These are phyloP conservation scores for Leucoma salicis DNA, from an alignment of 2,888 invertebrate genomes.

Conservation along the genomic window DNA sequence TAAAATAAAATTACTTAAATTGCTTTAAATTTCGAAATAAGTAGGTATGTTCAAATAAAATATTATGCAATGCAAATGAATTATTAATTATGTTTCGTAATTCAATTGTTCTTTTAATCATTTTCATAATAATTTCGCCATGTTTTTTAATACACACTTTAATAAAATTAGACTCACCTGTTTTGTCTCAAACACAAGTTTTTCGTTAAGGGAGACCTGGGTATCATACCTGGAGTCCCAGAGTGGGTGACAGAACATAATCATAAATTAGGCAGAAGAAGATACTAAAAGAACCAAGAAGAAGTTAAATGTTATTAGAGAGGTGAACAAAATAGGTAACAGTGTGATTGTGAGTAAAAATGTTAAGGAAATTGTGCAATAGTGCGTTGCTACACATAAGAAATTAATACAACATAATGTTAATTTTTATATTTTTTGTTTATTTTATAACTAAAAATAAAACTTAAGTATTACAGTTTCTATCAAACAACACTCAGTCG, in stretches of 20 bases:
- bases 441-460: conserved; percentile 81
- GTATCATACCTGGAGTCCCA: conserved; percentile 44
- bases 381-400: conserved; percentile 58
- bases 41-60: too few species aligned
- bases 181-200: neutral
- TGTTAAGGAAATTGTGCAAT: conserved; percentile 64
- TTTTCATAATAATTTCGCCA: too few species aligned
- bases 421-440: conserved; percentile 72
- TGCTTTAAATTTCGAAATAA: too few species aligned
- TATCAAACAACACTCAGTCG: conserved; percentile 80
- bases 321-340: conserved; percentile 57
- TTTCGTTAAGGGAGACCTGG: conserved; percentile 23
- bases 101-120: too few species aligned
- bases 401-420: conserved; percentile 50
- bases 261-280: conserved; percentile 27
- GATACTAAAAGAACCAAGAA: conserved; percentile 53
- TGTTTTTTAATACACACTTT: too few species aligned
- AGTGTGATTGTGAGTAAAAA: conserved; percentile 50
- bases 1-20: too few species aligned
- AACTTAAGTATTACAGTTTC: conserved; percentile 81
- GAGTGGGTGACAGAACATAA: conserved; percentile 29
- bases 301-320: conserved; percentile 58
- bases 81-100: too few species aligned
- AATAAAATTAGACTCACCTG: conserved; percentile 7
- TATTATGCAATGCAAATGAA: too few species aligned